Base-by-base conservation (phyloP, 2,888 invertebrate genomes). In the Loripinus fragilis region DNA sequence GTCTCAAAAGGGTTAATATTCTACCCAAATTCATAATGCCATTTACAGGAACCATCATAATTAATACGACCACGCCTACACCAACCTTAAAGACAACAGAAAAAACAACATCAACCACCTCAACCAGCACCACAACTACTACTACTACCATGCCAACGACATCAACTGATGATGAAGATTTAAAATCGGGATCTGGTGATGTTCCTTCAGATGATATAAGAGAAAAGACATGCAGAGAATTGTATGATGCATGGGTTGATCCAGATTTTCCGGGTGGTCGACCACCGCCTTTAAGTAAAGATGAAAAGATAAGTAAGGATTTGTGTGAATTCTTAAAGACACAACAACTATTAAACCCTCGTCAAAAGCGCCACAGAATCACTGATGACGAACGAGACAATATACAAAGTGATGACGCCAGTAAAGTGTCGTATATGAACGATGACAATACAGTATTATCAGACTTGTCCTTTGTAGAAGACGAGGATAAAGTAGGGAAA, bases 281-380 rank as follows among this genome's bases (percentile, higher is more conserved):
- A 10, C 82, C 82, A 30, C 82, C 82, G 15, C 78, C 78, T 25
- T 38, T 80, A 2, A 71, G 72, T 67, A 76, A 74, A 23, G 55
- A 38, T 23, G 75, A 77, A 52, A 42, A 33, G 1, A 72, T 83
- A 5, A 75, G 68, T 25, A 28, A 23, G 42, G 77, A 71, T 50
- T 66, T 83, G 15, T 83, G 82, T 70, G 45, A 68, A 17, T 72
- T 72, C 25, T 60, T 83, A 28, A 42, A 74, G 20, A 41, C 41
- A 20, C 71, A 67, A 17, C 73, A 41, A 7, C 30, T 12, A 5
- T 38, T 38, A 38, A 33, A 25, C 33, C 30, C 28, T 2, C 60
- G 67, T 8, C 67, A 67, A 67, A 67, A 67, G n/a, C 67, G 67
- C 42, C 67, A 67, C 23, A 67, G 45, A 60, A 20, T 60, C 15